phyloP scores from a whole-genome alignment of 2,113 vertebrate genomes.

The Chitala chitala region DNA sequence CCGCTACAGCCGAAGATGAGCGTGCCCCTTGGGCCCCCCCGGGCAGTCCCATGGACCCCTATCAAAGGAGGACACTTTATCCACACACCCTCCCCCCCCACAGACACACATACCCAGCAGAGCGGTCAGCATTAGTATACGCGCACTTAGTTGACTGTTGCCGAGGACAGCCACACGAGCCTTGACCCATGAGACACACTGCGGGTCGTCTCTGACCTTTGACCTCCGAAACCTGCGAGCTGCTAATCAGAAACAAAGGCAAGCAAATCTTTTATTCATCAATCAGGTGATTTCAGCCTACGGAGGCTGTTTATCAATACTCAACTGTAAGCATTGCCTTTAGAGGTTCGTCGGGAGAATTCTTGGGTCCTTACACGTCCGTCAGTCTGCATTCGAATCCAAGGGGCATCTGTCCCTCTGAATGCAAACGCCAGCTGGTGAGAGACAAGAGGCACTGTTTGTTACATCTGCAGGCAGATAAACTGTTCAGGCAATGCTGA shows the following conservation, averaged over 20 bases:
- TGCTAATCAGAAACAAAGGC: slow-evolving; percentile 23
- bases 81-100: too few species aligned
- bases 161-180: too few species aligned
- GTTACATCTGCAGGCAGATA: not conserved
- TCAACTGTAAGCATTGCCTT: not conserved
- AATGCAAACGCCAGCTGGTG: not conserved
- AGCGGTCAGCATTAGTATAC: too few species aligned
- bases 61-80: too few species aligned
- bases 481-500: not conserved
- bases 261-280: slow-evolving; percentile 24
- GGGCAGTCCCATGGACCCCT: too few species aligned
- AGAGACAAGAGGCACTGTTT: not conserved
- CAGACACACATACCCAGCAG: too few species aligned
- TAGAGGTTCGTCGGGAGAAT: slow-evolving; percentile 10
- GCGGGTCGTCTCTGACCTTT: too few species aligned
- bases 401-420: not conserved
- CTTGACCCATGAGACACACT: too few species aligned
- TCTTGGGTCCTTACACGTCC: not conserved
- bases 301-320: not conserved
- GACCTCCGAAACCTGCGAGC: too few species aligned
- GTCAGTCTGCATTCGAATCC: not conserved
- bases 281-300: slow-evolving; percentile 15
- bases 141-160: too few species aligned
- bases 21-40: too few species aligned
- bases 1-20: too few species aligned